A percentile compares a stretch with the other conserved stretches of the same genome.
phyloP scores from a whole-genome alignment of 2,797 vertebrate genomes.

The Hylomyscus alleni region DNA sequence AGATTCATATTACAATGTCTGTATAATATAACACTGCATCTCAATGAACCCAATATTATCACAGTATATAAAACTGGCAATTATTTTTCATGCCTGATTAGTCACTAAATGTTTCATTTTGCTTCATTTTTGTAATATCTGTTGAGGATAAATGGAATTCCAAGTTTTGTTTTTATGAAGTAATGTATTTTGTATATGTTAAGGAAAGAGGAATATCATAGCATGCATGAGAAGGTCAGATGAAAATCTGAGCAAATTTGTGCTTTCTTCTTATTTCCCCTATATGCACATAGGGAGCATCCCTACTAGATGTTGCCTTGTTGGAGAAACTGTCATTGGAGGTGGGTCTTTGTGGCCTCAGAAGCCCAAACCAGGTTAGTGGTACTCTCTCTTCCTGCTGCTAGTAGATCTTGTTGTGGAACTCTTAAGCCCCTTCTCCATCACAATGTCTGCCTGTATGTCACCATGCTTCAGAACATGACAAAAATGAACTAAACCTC shows the following conservation, averaged over 20 bases:
- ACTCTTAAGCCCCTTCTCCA: not conserved
- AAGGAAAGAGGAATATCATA: not conserved
- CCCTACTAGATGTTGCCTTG: too few relatives aligned
- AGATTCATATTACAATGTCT: not conserved
- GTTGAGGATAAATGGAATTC: not conserved
- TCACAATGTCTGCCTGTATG: not conserved
- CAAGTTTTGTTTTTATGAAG: not conserved
- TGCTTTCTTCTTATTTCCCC: too few relatives aligned
- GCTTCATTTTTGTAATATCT: not conserved
- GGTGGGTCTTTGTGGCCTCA: not conserved
- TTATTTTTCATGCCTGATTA: not conserved
- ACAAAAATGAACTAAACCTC: not conserved
- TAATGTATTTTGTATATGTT: not conserved
- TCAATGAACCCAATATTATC: not conserved
- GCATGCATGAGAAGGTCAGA: not conserved
- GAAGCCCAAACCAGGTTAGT: too few relatives aligned
- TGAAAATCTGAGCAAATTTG: not conserved
- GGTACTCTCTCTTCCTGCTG: not conserved
- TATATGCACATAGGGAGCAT: too few relatives aligned
- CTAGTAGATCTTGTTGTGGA: not conserved
- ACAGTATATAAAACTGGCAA: not conserved
- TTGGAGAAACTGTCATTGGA: not conserved
- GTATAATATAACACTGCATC: not conserved
- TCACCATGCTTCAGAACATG: not conserved
- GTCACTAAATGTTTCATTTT: not conserved